Percentiles rank a stretch among this genome's conserved stretches.
Evolutionary conservation across 2,113 vertebrate species (phyloP).

Genomic region (Cygnus buccinator): DNA sequence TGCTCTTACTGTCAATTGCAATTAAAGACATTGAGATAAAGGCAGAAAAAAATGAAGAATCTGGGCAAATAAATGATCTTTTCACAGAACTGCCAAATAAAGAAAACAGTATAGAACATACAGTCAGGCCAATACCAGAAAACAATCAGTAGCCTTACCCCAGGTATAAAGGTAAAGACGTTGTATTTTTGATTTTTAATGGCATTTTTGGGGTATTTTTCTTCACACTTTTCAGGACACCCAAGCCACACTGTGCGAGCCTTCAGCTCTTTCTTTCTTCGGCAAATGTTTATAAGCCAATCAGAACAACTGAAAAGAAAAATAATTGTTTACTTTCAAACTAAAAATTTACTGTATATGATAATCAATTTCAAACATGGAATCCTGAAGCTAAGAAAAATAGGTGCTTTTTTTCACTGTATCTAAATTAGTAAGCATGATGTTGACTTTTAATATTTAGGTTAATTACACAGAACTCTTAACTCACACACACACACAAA

Average conservation of each 20-base stretch:
- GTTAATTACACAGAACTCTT: background rate
- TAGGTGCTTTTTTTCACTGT: background rate
- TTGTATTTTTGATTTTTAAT: constrained; percentile 99
- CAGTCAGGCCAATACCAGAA: background rate
- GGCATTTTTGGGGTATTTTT: constrained; percentile 92
- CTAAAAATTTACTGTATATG: background rate
- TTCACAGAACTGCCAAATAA: background rate
- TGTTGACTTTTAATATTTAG: background rate
- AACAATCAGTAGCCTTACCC: constrained; percentile 81
- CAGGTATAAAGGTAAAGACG: constrained; percentile 95
- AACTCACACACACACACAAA: background rate
- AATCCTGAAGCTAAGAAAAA: background rate
- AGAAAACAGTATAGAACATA: background rate
- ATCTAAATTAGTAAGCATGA: background rate
- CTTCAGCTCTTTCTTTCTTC: constrained; percentile 91
- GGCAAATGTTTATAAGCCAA: constrained; percentile 85
- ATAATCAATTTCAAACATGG: background rate
- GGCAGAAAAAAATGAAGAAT: background rate
- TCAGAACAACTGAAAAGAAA: constrained; percentile 88
- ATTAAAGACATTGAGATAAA: background rate
- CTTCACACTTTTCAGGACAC: constrained; percentile 95
- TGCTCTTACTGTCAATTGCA: background rate
- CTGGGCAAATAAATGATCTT: background rate
- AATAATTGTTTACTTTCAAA: background rate
- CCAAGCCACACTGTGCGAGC: constrained; percentile 96